Evolutionary conservation across 2,113 vertebrate genomes (phyloP).

Genomic region (Pygoscelis adeliae): DNA sequence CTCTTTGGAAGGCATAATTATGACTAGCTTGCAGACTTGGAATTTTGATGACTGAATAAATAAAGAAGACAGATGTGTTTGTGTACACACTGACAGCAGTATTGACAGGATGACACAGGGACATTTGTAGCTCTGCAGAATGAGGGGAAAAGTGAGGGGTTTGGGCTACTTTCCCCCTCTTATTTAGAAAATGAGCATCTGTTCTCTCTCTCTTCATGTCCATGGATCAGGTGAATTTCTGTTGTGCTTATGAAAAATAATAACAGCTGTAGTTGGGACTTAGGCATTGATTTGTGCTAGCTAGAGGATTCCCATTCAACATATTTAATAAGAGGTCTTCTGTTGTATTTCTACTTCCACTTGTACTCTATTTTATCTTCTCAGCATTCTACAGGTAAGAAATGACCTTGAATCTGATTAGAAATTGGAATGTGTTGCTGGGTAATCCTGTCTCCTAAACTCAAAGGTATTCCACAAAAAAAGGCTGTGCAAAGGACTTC

Average conservation of each 20-base stretch:
- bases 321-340: not conserved
- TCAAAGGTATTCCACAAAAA: not conserved
- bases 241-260: not conserved
- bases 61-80: slow-evolving; percentile 26
- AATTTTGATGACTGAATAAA: slow-evolving; percentile 61
- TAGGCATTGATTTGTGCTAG: not conserved
- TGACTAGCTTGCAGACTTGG: slow-evolving; percentile 44
- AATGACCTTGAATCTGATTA: not conserved
- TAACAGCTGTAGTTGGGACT: not conserved
- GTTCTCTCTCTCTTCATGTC: not conserved
- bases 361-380: not conserved
- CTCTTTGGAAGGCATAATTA: slow-evolving; percentile 51
- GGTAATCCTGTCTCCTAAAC: not conserved
- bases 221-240: not conserved
- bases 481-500: not conserved
- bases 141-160: not conserved
- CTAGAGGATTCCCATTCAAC: not conserved
- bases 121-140: not conserved
- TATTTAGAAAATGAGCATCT: slow-evolving; percentile 8
- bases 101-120: slow-evolving; percentile 3
- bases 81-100: not conserved
- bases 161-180: not conserved
- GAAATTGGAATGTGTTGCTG: not conserved
- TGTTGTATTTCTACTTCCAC: not conserved
- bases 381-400: not conserved